Evolutionary conservation across 1,140 invertebrate genomes (phyloP), one percentile per base, ranked within the genome.

Genomic region (Rhopalosiphum maidis): DNA sequence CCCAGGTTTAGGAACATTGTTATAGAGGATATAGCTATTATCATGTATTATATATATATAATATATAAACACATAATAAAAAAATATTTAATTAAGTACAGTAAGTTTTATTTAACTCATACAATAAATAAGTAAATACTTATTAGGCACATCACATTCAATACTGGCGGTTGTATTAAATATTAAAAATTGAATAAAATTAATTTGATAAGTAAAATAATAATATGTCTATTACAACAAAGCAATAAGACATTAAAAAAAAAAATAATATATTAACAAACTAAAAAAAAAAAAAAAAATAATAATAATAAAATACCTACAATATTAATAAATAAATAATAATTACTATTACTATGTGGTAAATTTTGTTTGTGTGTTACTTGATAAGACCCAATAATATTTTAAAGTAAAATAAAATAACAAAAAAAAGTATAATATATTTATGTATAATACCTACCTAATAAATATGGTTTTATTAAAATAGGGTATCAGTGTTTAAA

Each of bases 111-210:
- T 90, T 90, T 43, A 68, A 90, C 60, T 68, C 54, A 46, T 68
- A 90, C 51, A 90, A 90, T 90, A 68, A 90, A 90, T 60, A 90
- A 60, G 37, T 90, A 60, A 90, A 90, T 68, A 90, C 54, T 90
- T 90, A 68, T 60, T n/a, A 90, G 89, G 89, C 89, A 90, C 89
- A 55, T 90, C 55, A 90, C 88, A 68, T 90, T 90, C 55, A 90
- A 90, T 90, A 90, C 54, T 90, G 89, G 54, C 23, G 89, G 37
- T 68, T 60, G 54, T 90, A 46, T 90, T 68, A 68, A 90, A 90
- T 5, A 77, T 90, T 43, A 43, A 90, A 55, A 68, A 90, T 54
- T 30, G 54, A 90, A 43, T 68, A 43, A 43, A 90, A 90, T n/a
- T 23, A 90, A 90, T 90, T 55, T 35, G 51, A 54, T 60, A 37